Percentiles rank a stretch among this genome's conserved stretches.
phyloP scores from a whole-genome alignment of 2,888 invertebrate genomes.

The Holacanthella duospinosa region DNA sequence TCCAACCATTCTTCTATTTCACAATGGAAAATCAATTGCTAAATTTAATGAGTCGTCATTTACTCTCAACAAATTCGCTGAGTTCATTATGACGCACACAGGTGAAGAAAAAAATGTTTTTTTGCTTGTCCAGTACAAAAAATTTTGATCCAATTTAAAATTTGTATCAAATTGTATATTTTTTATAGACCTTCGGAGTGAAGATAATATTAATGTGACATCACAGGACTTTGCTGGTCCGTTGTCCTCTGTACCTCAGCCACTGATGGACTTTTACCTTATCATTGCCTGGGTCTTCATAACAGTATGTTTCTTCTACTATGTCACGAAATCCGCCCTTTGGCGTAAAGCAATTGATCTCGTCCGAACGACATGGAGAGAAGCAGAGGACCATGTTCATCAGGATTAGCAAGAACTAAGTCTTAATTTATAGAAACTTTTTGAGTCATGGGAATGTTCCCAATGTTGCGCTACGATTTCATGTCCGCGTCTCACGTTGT shows the following conservation, averaged over 20 bases:
- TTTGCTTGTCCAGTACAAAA: neutral
- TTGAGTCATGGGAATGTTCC: neutral
- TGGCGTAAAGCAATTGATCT: slow-evolving; percentile 72
- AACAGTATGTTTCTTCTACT: slow-evolving; percentile 58
- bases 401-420: slow-evolving; percentile 11
- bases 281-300: slow-evolving; percentile 78
- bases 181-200: slow-evolving; percentile 53
- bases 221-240: slow-evolving; percentile 71
- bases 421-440: no score
- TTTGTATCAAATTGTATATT: neutral
- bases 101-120: no score
- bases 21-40: slow-evolving; percentile 73
- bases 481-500: neutral
- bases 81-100: slow-evolving; percentile 66
- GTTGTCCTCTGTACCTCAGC: slow-evolving; percentile 61
- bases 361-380: slow-evolving; percentile 70
- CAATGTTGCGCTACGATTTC: no score
- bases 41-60: slow-evolving; percentile 75
- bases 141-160: neutral
- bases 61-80: slow-evolving; percentile 64
- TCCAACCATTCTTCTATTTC: slow-evolving; percentile 72
- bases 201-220: slow-evolving; percentile 56
- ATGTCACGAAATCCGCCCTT: slow-evolving; percentile 63
- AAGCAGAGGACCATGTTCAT: slow-evolving; percentile 58
- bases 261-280: slow-evolving; percentile 69